phyloP scores from a whole-genome alignment of 1,140 invertebrate genomes.

The Achroia grisella region DNA sequence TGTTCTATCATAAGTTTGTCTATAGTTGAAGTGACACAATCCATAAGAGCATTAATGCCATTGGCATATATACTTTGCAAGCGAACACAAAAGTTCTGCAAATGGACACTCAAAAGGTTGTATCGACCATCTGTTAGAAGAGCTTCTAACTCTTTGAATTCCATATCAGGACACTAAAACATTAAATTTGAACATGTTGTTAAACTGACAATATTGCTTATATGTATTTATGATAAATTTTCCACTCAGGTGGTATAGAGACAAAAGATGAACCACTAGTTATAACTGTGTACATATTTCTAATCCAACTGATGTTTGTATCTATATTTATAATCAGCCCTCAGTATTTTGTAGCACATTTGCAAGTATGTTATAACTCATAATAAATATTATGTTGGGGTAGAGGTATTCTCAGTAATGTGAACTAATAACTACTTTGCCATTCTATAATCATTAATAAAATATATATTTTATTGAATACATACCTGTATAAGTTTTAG shows the following conservation, averaged over 20 bases:
- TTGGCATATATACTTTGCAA: constrained; percentile 67
- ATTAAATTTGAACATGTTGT: not conserved
- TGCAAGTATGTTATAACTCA: no score
- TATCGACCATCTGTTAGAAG: constrained; percentile 65
- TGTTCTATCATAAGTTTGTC: constrained; percentile 66
- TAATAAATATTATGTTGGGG: no score
- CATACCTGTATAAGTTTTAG: constrained; percentile 67
- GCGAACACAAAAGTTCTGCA: constrained; percentile 69
- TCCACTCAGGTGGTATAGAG: no score
- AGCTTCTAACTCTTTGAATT: constrained; percentile 66
- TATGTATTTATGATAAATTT: not conserved
- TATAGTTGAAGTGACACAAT: constrained; percentile 65
- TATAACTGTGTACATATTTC: not conserved
- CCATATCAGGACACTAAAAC: constrained; percentile 68
- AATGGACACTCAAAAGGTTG: constrained; percentile 63
- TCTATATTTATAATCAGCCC: no score
- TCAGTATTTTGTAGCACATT: no score
- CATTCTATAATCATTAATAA: no score
- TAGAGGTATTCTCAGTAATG: no score
- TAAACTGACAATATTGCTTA: no score
- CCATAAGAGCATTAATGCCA: constrained; percentile 64
- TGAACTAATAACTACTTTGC: no score
- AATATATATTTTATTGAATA: no score
- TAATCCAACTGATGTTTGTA: no score
- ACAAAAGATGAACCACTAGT: no score